A percentile compares a stretch with the other conserved stretches of the same genome.
Evolutionary conservation across 2,888 invertebrate species (phyloP).

Genomic region (Crossocerus cetratus): DNA sequence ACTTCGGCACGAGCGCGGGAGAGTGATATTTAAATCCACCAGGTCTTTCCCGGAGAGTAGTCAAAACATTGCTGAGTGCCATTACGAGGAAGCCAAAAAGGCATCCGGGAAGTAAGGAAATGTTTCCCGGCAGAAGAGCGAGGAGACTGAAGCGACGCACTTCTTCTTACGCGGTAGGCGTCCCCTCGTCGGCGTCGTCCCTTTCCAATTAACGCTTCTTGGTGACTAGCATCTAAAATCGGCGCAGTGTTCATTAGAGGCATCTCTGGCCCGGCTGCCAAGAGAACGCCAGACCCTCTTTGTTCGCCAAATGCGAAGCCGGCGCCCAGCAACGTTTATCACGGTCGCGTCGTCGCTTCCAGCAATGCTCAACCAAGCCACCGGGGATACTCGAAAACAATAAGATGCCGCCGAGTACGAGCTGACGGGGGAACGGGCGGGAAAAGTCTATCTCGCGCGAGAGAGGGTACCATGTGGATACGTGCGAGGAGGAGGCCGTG

Average conservation of each 20-base stretch:
- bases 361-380: not conserved
- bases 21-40: not conserved
- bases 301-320: constrained; percentile 35
- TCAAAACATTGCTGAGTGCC: not conserved
- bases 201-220: constrained; percentile 37
- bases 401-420: not conserved
- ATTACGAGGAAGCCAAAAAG: not conserved
- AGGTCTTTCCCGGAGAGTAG: not conserved
- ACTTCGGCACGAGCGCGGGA: not conserved
- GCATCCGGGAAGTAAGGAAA: not conserved
- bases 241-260: constrained; percentile 55
- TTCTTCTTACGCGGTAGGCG: not conserved
- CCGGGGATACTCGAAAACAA: not conserved
- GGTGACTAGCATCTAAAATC: constrained; percentile 55
- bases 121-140: not conserved
- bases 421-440: not conserved
- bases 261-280: constrained; percentile 50
- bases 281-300: constrained; percentile 49
- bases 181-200: not conserved
- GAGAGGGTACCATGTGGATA: constrained; percentile 5
- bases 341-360: constrained; percentile 13
- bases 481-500: too few relatives aligned
- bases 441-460: constrained; percentile 6
- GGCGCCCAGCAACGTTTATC: constrained; percentile 40
- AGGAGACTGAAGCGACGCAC: constrained; percentile 2